phyloP scores from a whole-genome alignment of 2,113 vertebrate genomes.

The Atherinomorus stipes region DNA sequence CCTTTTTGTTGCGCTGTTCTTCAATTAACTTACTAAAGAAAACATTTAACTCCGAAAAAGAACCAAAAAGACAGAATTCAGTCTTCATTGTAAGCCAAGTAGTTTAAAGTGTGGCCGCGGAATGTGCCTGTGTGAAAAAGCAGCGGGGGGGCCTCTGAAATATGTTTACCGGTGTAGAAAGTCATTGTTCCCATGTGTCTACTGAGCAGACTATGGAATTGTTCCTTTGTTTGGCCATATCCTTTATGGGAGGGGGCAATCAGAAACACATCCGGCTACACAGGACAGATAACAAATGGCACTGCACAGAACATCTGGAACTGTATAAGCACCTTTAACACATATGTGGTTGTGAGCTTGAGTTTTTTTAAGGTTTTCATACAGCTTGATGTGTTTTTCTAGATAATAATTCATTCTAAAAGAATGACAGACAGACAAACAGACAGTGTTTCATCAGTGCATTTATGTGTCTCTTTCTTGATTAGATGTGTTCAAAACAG shows the following conservation, averaged over 20 bases:
- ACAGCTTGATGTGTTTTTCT: not conserved
- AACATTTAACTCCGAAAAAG: constrained; percentile 4
- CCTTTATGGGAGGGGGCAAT: constrained; percentile 69
- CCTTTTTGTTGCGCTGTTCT: not conserved
- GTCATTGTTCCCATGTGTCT: constrained; percentile 69
- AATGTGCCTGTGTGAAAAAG: constrained; percentile 60
- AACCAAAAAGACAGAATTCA: not conserved
- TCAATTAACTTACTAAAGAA: not conserved
- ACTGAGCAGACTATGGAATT: constrained; percentile 56
- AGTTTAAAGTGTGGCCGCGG: constrained; percentile 20
- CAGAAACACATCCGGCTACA: constrained; percentile 60
- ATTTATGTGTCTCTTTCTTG: not conserved
- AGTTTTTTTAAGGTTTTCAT: no score
- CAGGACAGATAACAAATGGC: constrained; percentile 50
- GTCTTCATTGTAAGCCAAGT: not conserved
- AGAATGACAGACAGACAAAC: not conserved
- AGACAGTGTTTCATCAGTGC: not conserved
- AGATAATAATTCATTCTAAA: not conserved
- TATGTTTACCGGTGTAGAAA: constrained; percentile 51
- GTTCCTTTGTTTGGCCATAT: constrained; percentile 78
- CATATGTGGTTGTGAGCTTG: not conserved
- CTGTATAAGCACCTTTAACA: not conserved
- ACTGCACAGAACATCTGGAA: constrained; percentile 31
- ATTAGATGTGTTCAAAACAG: not conserved
- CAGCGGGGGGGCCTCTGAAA: constrained; percentile 54